These are phyloP conservation scores for Hippoglossus hippoglossus DNA, from an alignment of 2,797 vertebrate genomes.

Conservation along the genomic window DNA sequence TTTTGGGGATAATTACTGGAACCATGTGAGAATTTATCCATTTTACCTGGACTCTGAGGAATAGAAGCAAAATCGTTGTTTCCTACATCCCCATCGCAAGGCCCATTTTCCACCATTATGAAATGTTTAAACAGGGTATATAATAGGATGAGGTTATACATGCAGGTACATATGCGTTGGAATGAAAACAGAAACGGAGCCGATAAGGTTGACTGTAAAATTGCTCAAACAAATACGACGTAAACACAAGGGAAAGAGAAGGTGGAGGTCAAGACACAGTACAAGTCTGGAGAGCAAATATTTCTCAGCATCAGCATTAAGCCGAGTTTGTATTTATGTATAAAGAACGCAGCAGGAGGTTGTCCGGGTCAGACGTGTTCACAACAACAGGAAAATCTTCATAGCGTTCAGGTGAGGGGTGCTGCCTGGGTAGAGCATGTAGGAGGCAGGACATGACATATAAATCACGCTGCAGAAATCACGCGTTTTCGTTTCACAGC, in stretches of 20 bases:
- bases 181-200: not conserved
- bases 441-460: too few relatives aligned
- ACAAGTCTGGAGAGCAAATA: slow-evolving; percentile 28
- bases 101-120: not conserved
- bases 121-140: not conserved
- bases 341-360: too few relatives aligned
- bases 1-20: not conserved
- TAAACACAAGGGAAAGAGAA: not conserved
- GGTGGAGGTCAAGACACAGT: slow-evolving; percentile 1
- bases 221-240: not conserved
- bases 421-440: too few relatives aligned
- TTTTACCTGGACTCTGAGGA: not conserved
- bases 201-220: slow-evolving; percentile 7
- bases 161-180: not conserved
- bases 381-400: too few relatives aligned
- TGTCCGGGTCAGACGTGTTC: too few relatives aligned
- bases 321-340: too few relatives aligned
- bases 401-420: too few relatives aligned
- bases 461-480: too few relatives aligned
- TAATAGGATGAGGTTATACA: not conserved
- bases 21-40: not conserved
- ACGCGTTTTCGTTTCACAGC: too few relatives aligned
- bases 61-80: not conserved
- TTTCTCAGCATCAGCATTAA: slow-evolving; percentile 15
- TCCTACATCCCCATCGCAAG: not conserved